Evolutionary conservation across 2,113 vertebrate species (phyloP).

Genomic region (Corythornis vintsioides): DNA sequence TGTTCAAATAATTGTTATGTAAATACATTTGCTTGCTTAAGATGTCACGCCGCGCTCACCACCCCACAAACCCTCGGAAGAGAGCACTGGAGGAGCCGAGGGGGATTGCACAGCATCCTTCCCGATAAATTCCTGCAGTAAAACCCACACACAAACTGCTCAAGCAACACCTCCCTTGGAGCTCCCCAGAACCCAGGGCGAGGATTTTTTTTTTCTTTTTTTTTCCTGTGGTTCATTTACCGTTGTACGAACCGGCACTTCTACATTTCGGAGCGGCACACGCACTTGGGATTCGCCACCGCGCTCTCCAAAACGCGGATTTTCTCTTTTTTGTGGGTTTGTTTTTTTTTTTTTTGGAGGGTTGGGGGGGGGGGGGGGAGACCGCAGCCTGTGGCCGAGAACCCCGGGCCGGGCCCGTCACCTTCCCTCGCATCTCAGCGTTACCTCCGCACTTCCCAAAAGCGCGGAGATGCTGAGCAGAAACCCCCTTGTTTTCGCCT

Average conservation of each 20-base stretch:
- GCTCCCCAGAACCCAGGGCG: neutral
- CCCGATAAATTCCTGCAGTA: conserved; percentile 61
- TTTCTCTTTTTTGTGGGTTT: no score
- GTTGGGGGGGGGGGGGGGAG: neutral
- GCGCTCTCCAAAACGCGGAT: neutral
- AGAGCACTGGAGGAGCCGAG: neutral
- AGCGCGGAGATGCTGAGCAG: neutral
- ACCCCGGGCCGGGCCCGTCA: neutral
- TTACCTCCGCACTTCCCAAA: neutral
- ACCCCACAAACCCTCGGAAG: neutral
- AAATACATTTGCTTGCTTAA: neutral
- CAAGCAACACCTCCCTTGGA: neutral
- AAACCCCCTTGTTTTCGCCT: neutral
- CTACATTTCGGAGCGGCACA: neutral
- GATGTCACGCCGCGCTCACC: neutral
- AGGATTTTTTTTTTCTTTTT: neutral
- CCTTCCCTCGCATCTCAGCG: neutral
- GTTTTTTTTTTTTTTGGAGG: no score
- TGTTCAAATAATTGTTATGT: neutral
- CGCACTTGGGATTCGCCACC: neutral
- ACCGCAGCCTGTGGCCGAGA: neutral
- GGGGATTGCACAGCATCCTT: neutral
- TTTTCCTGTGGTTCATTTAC: neutral
- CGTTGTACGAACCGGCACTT: neutral
- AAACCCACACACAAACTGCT: conserved; percentile 23